Conservation (phyloP, 2,888 invertebrate genomes). For the Platynereis dumerilii region DNA sequence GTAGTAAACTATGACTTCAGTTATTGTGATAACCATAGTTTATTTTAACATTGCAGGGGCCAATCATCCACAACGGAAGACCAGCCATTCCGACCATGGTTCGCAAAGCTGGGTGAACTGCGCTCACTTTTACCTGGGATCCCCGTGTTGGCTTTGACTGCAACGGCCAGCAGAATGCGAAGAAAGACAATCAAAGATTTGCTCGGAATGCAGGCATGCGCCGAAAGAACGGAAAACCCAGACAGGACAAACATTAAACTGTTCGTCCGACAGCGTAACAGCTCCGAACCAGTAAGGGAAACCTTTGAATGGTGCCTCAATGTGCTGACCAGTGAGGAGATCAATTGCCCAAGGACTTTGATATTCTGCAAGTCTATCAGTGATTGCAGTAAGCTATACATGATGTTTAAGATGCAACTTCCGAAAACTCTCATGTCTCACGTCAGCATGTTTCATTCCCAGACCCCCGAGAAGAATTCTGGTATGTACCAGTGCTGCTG, state of each 20-base stretch:
- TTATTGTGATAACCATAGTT: too few species aligned
- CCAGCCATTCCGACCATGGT: slow-evolving; percentile 34
- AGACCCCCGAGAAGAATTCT: slow-evolving; percentile 30
- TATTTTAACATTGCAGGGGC: too few species aligned
- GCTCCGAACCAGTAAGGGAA: background rate
- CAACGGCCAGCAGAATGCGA: slow-evolving; percentile 22
- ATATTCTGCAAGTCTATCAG: slow-evolving; percentile 33
- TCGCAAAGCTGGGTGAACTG: slow-evolving; percentile 28
- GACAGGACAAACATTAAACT: slow-evolving; percentile 30
- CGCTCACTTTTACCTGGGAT: slow-evolving; percentile 14
- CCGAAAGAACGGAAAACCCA: slow-evolving; percentile 12
- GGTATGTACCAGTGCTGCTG: slow-evolving; percentile 34
- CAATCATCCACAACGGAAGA: slow-evolving; percentile 23
- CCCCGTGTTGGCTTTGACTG: slow-evolving; percentile 27
- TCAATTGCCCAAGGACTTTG: slow-evolving; percentile 1
- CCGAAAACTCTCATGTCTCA: background rate
- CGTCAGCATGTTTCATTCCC: slow-evolving; percentile 34
- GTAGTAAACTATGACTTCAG: too few species aligned
- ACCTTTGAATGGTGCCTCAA: background rate
- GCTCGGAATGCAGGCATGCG: background rate
- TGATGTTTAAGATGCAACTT: slow-evolving; percentile 16
- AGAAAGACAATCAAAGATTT: slow-evolving; percentile 20
- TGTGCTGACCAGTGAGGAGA: background rate
- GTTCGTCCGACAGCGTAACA: background rate
- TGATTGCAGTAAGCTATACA: slow-evolving; percentile 26